Conservation (phyloP, 2,113 vertebrate species). For the Dasyornis broadbenti region DNA sequence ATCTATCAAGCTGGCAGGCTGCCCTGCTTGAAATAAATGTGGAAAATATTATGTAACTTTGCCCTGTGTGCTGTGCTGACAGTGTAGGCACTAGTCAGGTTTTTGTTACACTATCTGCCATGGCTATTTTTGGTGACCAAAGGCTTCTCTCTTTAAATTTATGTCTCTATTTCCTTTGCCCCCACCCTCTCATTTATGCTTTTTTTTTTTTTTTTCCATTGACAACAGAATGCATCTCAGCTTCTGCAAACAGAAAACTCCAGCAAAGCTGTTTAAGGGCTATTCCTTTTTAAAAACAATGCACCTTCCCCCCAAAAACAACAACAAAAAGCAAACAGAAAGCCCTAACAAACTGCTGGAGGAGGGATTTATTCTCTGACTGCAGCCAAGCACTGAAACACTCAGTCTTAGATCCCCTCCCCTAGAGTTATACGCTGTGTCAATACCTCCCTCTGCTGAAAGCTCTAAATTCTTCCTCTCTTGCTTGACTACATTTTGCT, state of each 20-base stretch:
- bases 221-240: background rate
- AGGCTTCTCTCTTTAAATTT: slow-evolving; percentile 33
- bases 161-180: slow-evolving; percentile 5
- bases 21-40: slow-evolving; percentile 50
- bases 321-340: background rate
- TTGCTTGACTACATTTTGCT: background rate
- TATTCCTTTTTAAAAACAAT: background rate
- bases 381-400: background rate
- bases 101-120: slow-evolving; percentile 34
- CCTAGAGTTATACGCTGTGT: slow-evolving; percentile 42
- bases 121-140: slow-evolving; percentile 51
- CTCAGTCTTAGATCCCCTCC: background rate
- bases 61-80: background rate
- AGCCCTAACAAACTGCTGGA: background rate
- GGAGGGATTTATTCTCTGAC: background rate
- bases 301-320: rapidly evolving
- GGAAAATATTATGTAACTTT: slow-evolving; percentile 65
- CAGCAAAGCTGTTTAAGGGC: background rate
- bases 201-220: background rate
- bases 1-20: slow-evolving; percentile 49
- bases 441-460: slow-evolving; percentile 74
- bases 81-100: background rate
- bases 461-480: slow-evolving; percentile 42
- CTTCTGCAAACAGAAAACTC: background rate
- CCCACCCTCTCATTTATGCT: background rate